phyloP scores from a whole-genome alignment of 35 echinoderm and acorn worm species.

The Amphiura filiformis region DNA sequence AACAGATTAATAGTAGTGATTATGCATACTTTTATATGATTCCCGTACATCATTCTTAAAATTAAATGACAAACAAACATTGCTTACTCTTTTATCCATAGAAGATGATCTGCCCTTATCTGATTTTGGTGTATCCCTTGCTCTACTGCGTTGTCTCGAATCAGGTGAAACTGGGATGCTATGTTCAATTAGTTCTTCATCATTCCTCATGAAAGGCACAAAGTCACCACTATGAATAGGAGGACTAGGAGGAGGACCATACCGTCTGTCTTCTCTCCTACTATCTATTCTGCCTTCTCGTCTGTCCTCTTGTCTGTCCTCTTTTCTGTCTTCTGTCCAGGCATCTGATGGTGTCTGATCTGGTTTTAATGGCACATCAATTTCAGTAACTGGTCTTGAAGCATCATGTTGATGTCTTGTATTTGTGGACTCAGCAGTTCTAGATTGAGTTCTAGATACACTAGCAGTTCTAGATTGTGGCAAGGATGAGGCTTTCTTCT shows the following conservation, averaged over 20 bases:
- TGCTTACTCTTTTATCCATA: slow-evolving; percentile 29
- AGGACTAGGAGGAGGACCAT: slow-evolving; percentile 17
- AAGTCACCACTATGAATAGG: slow-evolving; percentile 60
- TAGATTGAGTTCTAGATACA: background rate
- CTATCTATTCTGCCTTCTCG: background rate
- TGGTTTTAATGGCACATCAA: background rate
- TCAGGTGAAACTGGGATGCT: slow-evolving; percentile 56
- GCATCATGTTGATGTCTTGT: background rate
- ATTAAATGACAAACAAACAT: no score
- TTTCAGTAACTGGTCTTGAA: background rate
- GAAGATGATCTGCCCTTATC: background rate
- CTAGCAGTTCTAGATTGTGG: background rate
- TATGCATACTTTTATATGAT: no score
- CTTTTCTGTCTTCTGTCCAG: slow-evolving; percentile 20
- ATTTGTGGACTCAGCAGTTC: background rate
- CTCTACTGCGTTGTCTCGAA: background rate
- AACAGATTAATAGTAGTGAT: no score
- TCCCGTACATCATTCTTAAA: no score
- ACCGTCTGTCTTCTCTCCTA: background rate
- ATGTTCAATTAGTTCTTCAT: slow-evolving; percentile 53
- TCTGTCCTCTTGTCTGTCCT: no score
- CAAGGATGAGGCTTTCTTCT: background rate
- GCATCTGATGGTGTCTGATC: slow-evolving; percentile 23
- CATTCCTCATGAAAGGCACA: slow-evolving; percentile 75
- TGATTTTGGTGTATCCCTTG: slow-evolving; percentile 12